Conservation (phyloP, 64 coral and sea anemone genomes). For the Actinia equina region DNA sequence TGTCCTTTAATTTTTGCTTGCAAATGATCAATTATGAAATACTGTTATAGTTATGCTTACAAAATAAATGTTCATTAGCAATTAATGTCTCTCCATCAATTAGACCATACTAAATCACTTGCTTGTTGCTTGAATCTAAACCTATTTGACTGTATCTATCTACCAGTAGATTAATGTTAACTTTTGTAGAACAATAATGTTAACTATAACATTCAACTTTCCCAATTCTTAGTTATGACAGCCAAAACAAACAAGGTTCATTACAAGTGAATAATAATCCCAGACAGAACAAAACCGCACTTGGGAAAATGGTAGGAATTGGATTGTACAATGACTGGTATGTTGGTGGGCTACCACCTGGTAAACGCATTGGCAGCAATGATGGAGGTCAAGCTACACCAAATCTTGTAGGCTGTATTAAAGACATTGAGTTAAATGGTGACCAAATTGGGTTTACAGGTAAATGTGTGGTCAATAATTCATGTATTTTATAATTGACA, state of each 20-base stretch:
- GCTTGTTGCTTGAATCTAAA: too few species aligned
- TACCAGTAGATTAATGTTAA: too few species aligned
- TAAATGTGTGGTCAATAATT: conserved; percentile 14
- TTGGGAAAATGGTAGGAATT: conserved; percentile 61
- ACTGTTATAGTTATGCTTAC: too few species aligned
- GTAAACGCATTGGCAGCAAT: conserved; percentile 22
- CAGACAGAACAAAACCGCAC: conserved; percentile 10
- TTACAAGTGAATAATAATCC: conserved; percentile 63
- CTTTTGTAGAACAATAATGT: background rate
- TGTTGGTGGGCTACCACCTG: conserved; percentile 57
- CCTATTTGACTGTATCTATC: too few species aligned
- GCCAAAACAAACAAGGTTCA: conserved; percentile 29
- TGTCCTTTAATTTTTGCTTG: too few species aligned
- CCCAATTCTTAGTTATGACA: conserved; percentile 55
- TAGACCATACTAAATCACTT: too few species aligned
- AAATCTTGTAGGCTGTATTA: conserved; percentile 67
- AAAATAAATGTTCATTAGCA: too few species aligned
- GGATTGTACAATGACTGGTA: conserved; percentile 57
- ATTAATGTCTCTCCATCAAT: too few species aligned
- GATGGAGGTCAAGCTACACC: conserved; percentile 38
- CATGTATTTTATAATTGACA: background rate
- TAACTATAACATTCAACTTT: background rate
- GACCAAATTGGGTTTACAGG: conserved; percentile 58
- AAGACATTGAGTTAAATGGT: conserved; percentile 72
- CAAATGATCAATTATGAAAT: too few species aligned